Evolutionary conservation across 1,140 invertebrate genomes (phyloP), one percentile per base, ranked within the genome.

Genomic region (Drosophila obscura): DNA sequence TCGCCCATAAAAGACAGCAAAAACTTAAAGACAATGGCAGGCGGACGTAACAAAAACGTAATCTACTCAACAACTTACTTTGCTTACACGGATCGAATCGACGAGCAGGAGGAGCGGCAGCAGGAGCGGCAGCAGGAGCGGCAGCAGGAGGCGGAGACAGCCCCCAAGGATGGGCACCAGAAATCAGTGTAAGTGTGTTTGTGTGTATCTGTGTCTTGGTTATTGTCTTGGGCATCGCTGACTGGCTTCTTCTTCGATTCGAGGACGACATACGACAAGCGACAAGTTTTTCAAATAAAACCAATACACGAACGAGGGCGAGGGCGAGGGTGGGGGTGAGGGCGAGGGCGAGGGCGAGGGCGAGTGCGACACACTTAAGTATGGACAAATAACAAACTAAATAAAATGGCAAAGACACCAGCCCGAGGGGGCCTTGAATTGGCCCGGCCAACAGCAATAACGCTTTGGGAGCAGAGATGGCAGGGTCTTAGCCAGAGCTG

Each of bases 361-460:
- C 11, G 35, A 11, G 68, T 64, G 78, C 82, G 78, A 87, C 74
- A 87, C 82, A 87, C 82, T 87, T 87, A 87, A 87, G 82, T 87
- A 85, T 81, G 82, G 82, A 87, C 82, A 87, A 87, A 87, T 87
- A 87, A 87, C 69, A 87, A 87, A 87, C 82, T 87, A 87, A 87
- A 87, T 87, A 87, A 87, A 87, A 87, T 72, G 77, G 56, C 73
- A 82, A 63, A 80, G 81, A 84, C 71, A 84, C 61, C 65, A 84
- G 52, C 72, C 50, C 61, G 69, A 72, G 77, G 73, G 77, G 35
- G 61, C 61, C 19, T 75, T 72, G 73, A 62, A 56, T 71, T 80
- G 73, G 59, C 73, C 73, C 60, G 45, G 43, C 50, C 48, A 78
- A 65, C 76, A 74, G 69, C 77, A 84, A 80, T 67, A 80, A 83